Evolutionary conservation across 2,888 invertebrate species (phyloP), one percentile per base, ranked within the genome.

Genomic region (Lasioglossum calceatum): DNA sequence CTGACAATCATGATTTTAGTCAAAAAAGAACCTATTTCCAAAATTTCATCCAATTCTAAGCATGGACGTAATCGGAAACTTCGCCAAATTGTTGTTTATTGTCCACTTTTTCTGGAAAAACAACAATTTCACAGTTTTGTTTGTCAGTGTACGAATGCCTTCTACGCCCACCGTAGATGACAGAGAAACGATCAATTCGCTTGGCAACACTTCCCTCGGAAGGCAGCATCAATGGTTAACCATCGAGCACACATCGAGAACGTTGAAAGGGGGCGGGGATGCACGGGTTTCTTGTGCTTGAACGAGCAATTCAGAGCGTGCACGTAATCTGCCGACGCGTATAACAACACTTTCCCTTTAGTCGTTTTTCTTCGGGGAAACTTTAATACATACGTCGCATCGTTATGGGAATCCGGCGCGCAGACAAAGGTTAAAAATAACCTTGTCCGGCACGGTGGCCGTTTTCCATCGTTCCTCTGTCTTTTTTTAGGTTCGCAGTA

Each of bases 401-500:
- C 58, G 61, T 42, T 39, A 61, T 2, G 50, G n/a, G n/a, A 39
- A 50, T 70, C 12, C 39, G 42, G 8, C 8, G 50, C 61, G 61
- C 32, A 39, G 58, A 61, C 58, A 58, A 47, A 77, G 61, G n/a
- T 77, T 73, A 82, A 72, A 77, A 80, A 72, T 80, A 84, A 80
- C 71, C 67, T n/a, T 42, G n/a, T 44, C 39, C 67, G 74, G 75
- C 61, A 39, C 47, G 47, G 47, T 71, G 36, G 16, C 16, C 58
- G 32, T n/a, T 27, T 36, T 39, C 27, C 47, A 36, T 39, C 36
- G 39, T 70, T 32, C 16, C 64, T 61, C n/a, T 64, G 32, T 36
- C 67, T 32, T 70, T 50, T 75, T 77, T 73, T 32, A 86, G 79
- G 47, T 77, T 39, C 77, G 42, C 76, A 64, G 73, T 86, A 87